Percentiles rank a stretch among this genome's conserved stretches.
phyloP scores from a whole-genome alignment of 1,140 invertebrate genomes.

The Dinothrombium tinctorium region DNA sequence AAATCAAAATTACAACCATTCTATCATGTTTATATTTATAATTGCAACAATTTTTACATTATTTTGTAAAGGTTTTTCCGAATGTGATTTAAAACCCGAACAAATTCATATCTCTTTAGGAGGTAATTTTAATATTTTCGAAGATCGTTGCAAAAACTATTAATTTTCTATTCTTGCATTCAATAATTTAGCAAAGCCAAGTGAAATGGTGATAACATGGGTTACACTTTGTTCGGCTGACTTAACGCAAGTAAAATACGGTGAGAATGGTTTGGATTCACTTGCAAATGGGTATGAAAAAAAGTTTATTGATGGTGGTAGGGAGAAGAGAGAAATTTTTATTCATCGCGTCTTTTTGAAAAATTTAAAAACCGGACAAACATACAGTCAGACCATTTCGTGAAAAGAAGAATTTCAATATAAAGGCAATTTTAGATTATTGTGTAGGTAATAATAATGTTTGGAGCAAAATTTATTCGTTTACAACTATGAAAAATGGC shows the following conservation, averaged over 20 bases:
- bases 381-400: neutral
- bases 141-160: neutral
- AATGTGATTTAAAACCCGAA: no score
- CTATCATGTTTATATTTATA: no score
- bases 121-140: slow-evolving; percentile 4
- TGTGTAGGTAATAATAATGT: slow-evolving; percentile 10
- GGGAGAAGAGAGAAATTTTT: slow-evolving; percentile 37
- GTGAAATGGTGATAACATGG: slow-evolving; percentile 67
- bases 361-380: slow-evolving; percentile 28
- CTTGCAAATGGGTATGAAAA: slow-evolving; percentile 32
- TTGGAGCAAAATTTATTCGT: slow-evolving; percentile 11
- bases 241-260: slow-evolving; percentile 42
- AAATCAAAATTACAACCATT: no score
- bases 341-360: slow-evolving; percentile 47
- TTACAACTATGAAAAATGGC: slow-evolving; percentile 7
- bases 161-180: neutral
- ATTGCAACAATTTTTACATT: no score
- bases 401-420: neutral
- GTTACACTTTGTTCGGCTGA: slow-evolving; percentile 31
- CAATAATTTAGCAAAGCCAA: slow-evolving; percentile 19
- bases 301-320: slow-evolving; percentile 43
- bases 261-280: slow-evolving; percentile 22
- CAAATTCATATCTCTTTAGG: slow-evolving; percentile 11
- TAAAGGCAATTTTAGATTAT: slow-evolving; percentile 2
- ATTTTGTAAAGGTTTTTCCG: no score